These are phyloP conservation scores for Drosophila seclusa DNA, from an alignment of 2,888 invertebrate species.

Conservation along the genomic window DNA sequence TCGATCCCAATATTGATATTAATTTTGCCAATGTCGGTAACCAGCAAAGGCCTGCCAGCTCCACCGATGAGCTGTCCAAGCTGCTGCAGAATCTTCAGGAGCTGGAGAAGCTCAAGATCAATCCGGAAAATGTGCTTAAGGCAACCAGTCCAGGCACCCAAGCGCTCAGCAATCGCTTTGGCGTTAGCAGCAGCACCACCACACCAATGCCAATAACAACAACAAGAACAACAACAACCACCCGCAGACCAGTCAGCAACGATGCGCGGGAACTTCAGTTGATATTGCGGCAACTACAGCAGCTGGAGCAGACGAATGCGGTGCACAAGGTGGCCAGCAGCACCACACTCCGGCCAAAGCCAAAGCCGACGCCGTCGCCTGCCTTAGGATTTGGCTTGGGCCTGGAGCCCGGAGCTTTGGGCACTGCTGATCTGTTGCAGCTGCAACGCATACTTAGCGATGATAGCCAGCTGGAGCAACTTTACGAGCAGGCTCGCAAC, in stretches of 20 bases:
- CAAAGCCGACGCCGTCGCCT: neutral
- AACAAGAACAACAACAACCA: conserved; percentile 29
- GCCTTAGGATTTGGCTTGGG: conserved; percentile 21
- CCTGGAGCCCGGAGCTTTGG: conserved; percentile 18
- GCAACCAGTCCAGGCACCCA: conserved; percentile 37
- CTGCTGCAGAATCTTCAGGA: conserved; percentile 85
- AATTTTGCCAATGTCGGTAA: conserved; percentile 76
- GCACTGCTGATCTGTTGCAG: conserved; percentile 85
- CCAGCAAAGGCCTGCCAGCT: conserved; percentile 60
- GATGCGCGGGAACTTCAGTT: conserved; percentile 72
- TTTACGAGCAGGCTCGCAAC: conserved; percentile 81
- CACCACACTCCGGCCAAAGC: conserved; percentile 14
- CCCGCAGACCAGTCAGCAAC: conserved; percentile 20
- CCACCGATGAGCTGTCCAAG: conserved; percentile 84
- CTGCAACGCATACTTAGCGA: conserved; percentile 85
- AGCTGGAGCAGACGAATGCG: conserved; percentile 66
- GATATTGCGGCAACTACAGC: conserved; percentile 72
- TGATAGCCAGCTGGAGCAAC: conserved; percentile 82
- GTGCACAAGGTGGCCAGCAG: conserved; percentile 27
- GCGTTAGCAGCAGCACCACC: conserved; percentile 22
- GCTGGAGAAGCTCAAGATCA: conserved; percentile 80
- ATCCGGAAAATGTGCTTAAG: conserved; percentile 75
- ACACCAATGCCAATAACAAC: conserved; percentile 34
- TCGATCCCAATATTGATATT: conserved; percentile 81
- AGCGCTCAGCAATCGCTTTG: conserved; percentile 69